Evolutionary conservation across 53 echinoderm and acorn worm species (phyloP), one percentile per base, ranked within the genome.

Genomic region (Henricia sp.): DNA sequence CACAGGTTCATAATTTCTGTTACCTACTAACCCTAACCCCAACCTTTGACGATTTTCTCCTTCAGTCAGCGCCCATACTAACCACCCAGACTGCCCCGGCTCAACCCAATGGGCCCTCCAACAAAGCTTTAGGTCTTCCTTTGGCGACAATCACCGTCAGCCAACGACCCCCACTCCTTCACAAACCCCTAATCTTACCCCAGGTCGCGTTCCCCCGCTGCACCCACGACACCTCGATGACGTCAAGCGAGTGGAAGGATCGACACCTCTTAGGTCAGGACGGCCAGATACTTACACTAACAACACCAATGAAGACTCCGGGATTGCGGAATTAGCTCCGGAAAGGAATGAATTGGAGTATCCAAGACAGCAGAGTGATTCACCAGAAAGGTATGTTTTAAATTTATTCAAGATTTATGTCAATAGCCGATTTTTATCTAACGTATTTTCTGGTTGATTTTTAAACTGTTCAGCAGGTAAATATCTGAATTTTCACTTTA

Each of bases 241-340:
- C 13, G 27, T 28, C 60, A 59, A 77, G 60, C 43, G 42, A 41
- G 30, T 59, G 27, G 59, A 60, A 20, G 42, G 42, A 41, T 41
- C 77, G 10, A 41, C 77, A 25, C 77, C 60, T 13, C 66, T 30
- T 14, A 91, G 91, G 57, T 75, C 87, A 13, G 89, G 91, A 26
- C 76, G 93, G 20, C 84, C 64, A 3, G 95, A 91, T 56, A 89
- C 91, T 12, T 93, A 91, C 83, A 93, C 91, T 52, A 95, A 93
- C 77, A 72, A 84, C 72, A 93, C 95, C 43, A 95, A 93, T 54
- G 91, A 91, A 67, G 95, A 95, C 55, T 95, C 95, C 43, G 95
- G 95, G 0, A 89, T 95, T 43, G 93, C 88, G 4, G 95, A 93
- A 24, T 83, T 83, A 13, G 80, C 89, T 42, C 88, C 85, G 20